A percentile compares a stretch with the other conserved stretches of the same genome.
phyloP scores from a whole-genome alignment of 2,888 invertebrate genomes.

The Morpho achilles region DNA sequence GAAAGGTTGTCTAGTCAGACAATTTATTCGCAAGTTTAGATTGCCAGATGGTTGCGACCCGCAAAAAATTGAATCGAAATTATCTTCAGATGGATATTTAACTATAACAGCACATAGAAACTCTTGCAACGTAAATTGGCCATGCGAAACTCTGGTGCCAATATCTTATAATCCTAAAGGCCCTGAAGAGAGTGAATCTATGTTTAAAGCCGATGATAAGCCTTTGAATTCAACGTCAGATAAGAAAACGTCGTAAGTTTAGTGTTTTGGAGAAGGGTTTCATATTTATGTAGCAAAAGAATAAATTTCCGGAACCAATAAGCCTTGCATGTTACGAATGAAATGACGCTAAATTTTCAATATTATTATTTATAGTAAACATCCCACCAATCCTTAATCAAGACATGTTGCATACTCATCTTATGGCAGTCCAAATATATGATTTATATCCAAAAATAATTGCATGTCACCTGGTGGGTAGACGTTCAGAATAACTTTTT shows the following conservation, averaged over 20 bases:
- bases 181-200: slow-evolving; percentile 12
- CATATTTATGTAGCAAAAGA: too few species aligned
- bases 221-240: slow-evolving; percentile 5
- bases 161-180: slow-evolving; percentile 30
- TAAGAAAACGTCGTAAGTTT: slow-evolving; percentile 3
- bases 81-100: slow-evolving; percentile 51
- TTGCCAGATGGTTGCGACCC: slow-evolving; percentile 55
- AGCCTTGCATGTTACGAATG: too few species aligned
- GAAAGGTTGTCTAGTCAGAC: slow-evolving; percentile 44
- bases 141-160: slow-evolving; percentile 43
- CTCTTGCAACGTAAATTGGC: slow-evolving; percentile 35
- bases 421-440: neutral
- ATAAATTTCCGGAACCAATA: too few species aligned
- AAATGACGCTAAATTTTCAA: too few species aligned
- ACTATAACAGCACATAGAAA: slow-evolving; percentile 51
- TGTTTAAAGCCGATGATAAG: slow-evolving; percentile 10
- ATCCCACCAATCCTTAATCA: too few species aligned
- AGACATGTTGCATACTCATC: too few species aligned
- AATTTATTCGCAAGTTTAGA: slow-evolving; percentile 57
- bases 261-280: neutral
- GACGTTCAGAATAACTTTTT: too few species aligned
- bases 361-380: too few species aligned
- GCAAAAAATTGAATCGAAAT: slow-evolving; percentile 40
- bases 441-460: slow-evolving; percentile 4
- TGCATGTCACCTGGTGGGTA: too few species aligned